A percentile compares a stretch with the other conserved stretches of the same genome.
Evolutionary conservation across 2,797 vertebrate genomes (phyloP).

Genomic region (Buceros bicornis): DNA sequence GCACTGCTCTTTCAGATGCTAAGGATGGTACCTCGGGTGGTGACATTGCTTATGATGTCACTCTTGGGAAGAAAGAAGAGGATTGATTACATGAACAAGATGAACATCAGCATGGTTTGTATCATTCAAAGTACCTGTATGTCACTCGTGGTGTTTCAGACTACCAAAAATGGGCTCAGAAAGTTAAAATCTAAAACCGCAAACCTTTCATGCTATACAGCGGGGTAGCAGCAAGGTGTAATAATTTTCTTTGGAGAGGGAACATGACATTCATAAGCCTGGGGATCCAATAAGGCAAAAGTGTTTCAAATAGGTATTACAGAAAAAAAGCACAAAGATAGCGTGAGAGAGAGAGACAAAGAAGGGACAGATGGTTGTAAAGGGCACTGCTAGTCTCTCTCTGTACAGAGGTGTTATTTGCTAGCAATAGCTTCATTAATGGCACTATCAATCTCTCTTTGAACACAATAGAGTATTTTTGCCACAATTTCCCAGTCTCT

Average conservation of each 20-base stretch:
- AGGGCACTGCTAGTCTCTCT: background rate
- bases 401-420: slow-evolving; percentile 31
- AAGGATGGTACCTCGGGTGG: background rate
- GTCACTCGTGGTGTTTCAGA: background rate
- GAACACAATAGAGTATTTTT: slow-evolving; percentile 38
- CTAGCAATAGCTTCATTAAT: slow-evolving; percentile 50
- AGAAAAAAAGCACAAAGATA: background rate
- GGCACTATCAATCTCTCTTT: slow-evolving; percentile 42
- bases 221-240: background rate
- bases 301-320: background rate
- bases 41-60: background rate
- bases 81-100: background rate
- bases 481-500: slow-evolving; percentile 19
- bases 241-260: background rate
- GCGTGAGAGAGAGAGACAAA: background rate
- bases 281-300: background rate
- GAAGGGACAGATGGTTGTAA: background rate
- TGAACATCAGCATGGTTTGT: background rate
- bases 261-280: background rate
- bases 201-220: background rate
- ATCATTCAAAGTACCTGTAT: background rate
- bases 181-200: background rate
- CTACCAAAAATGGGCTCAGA: background rate
- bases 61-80: background rate
- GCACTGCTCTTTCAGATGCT: background rate